Evolutionary conservation across 2,797 vertebrate species (phyloP), one percentile per base, ranked within the genome.

Genomic region (Nannoperca australis): DNA sequence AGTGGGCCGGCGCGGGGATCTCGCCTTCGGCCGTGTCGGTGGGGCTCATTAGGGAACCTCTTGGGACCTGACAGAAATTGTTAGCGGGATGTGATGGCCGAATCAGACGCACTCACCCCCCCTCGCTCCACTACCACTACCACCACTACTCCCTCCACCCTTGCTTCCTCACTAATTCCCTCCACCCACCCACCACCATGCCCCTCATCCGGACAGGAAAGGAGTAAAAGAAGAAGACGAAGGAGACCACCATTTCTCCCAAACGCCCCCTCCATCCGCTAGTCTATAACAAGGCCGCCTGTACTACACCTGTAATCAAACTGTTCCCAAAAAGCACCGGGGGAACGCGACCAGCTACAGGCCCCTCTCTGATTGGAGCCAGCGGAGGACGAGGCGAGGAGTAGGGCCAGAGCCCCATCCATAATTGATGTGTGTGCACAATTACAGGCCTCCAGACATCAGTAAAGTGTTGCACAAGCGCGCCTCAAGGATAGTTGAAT

Each of bases 1-100:
- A 95, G 93, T 96, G 96, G 96, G 93, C 96, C 86, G 93, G 94
- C 91, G 91, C 94, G 83, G 93, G 94, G 94, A 94, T 96, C 95
- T 97, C 92, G 97, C 96, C 97, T 95, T 96, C 94, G 96, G 97
- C 97, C 96, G 96, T 97, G 95, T 98, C 96, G 92, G 94, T 96
- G 96, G 96, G 96, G 94, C 96, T 99, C 97, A 97, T 99, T 99
- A 99, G 95, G 94, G 90, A 92, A 91, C 95, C 97, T 96, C 97
- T 81, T 79, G 96, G 96, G 97, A 97, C 91, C 84, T 92, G 96
- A 95, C 89, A 97, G 95, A 96, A 97, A 97, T 96, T 97, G 96
- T 97, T 97, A 98, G 96, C 81, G 94, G 93, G 95, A 96, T 94
- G 96, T 95, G 94, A 94, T 97, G 97, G 97, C 95, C 96, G 95